phyloP scores from a whole-genome alignment of 1,140 invertebrate genomes.

The Bombus turneri region DNA sequence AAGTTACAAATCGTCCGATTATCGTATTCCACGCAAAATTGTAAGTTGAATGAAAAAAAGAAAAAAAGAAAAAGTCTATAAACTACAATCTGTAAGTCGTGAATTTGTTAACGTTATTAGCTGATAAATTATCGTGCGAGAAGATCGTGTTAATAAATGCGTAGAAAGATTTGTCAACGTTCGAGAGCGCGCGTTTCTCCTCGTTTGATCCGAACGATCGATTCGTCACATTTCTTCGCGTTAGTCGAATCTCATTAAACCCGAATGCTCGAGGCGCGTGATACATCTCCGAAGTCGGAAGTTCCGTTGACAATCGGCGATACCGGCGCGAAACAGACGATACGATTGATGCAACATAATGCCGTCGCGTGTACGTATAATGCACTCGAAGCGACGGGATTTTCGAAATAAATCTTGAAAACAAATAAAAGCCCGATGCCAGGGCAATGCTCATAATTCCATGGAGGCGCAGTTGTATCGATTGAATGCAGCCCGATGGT shows the following conservation, averaged over 20 bases:
- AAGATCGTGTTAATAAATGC: background rate
- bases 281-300: slow-evolving; percentile 11
- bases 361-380: slow-evolving; percentile 26
- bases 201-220: background rate
- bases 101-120: too few relatives aligned
- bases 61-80: too few relatives aligned
- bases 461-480: slow-evolving; percentile 51
- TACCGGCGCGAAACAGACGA: slow-evolving; percentile 1
- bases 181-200: too few relatives aligned
- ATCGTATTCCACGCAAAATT: too few relatives aligned
- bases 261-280: background rate
- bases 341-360: slow-evolving; percentile 34
- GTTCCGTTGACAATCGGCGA: background rate
- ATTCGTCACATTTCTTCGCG: background rate
- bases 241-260: slow-evolving; percentile 38
- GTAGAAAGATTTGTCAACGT: background rate
- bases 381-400: slow-evolving; percentile 42
- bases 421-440: slow-evolving; percentile 57
- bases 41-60: too few relatives aligned
- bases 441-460: slow-evolving; percentile 64
- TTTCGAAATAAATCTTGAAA: slow-evolving; percentile 63
- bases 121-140: background rate
- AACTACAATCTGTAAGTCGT: too few relatives aligned
- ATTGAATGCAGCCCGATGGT: slow-evolving; percentile 57
- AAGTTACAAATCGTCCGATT: too few relatives aligned